Base-by-base conservation (phyloP, 1,140 invertebrate species). In the Hesperophylax magnus region DNA sequence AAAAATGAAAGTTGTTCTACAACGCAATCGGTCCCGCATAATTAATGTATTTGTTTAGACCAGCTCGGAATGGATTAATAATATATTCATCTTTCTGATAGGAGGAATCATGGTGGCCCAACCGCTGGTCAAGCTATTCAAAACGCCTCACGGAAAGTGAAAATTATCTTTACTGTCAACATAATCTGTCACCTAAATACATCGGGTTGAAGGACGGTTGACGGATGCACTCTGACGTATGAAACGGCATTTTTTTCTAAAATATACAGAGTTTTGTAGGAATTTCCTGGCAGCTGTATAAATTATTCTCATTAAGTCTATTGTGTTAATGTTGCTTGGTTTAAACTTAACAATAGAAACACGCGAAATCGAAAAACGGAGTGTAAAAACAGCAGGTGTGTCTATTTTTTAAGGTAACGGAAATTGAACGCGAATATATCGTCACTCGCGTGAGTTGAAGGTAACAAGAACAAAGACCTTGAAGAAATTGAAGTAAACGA, bases 1-100 rank as follows among this genome's bases (percentile, higher is more conserved):
- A 81, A 81, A 81, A 81, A 81, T 81, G 74, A 81, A 81, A 81
- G 80, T 81, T 81, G 72, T 72, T 47, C 69, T 20, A 22, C 17
- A 72, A 24, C 24, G 69, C 47, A 53, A 72, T 72, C 69, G 61
- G 18, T 27, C 61, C 24, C 39, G 54, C 69, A 72, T 27, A 52
- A 79, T 27, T n/a, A 39, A 27, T 31, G 22, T 18, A 39, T 65
- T 72, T 72, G 20, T 53, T 72, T 54, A 22, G 20, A 31, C 20
- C 27, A 5, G 54, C 74, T 11, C 61, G 61, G 24, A 65, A 31
- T 31, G 15, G 61, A 65, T 14, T 47, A 47, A 47, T 47, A 47
- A 47, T 65, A 31, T 24, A 65, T 65, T 65, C 61, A 65, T 22
- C 24, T 65, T 31, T 24, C 24, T 14, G 24, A 65, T 65, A 58